These are phyloP conservation scores for Paedocypris micromegethes DNA, from an alignment of 2,797 vertebrate species.

Conservation along the genomic window DNA sequence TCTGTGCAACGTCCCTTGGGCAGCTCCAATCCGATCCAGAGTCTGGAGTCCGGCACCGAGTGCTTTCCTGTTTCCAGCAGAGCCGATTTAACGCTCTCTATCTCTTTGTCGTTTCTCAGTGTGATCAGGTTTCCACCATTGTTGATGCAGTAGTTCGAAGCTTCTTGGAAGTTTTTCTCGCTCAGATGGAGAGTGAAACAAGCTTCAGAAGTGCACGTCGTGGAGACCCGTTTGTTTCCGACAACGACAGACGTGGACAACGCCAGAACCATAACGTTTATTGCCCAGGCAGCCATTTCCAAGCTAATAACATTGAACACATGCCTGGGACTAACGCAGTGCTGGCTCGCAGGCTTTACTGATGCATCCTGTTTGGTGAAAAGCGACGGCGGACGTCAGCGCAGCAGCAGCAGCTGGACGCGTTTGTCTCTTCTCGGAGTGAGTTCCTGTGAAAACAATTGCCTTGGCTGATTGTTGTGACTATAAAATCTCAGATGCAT, in stretches of 20 bases:
- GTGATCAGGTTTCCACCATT: slow-evolving; percentile 67
- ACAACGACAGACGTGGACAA: slow-evolving; percentile 33
- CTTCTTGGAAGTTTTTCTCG: slow-evolving; percentile 45
- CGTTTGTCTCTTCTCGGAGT: slow-evolving; percentile 47
- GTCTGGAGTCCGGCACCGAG: slow-evolving; percentile 19
- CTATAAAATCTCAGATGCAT: slow-evolving; percentile 62
- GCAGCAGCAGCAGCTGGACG: slow-evolving; percentile 42
- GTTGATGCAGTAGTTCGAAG: slow-evolving; percentile 48
- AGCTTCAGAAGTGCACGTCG: slow-evolving; percentile 54
- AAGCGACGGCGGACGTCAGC: slow-evolving; percentile 61
- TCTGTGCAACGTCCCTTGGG: slow-evolving; percentile 50
- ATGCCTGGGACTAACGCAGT: slow-evolving; percentile 22
- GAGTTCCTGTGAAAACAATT: slow-evolving; percentile 68
- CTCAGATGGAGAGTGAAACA: slow-evolving; percentile 62
- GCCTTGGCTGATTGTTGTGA: slow-evolving; percentile 59
- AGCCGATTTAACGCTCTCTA: slow-evolving; percentile 27
- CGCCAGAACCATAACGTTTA: slow-evolving; percentile 54
- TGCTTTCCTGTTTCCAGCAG: slow-evolving; percentile 39
- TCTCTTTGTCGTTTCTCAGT: slow-evolving; percentile 53
- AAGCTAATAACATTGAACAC: slow-evolving; percentile 5
- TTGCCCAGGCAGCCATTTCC: slow-evolving; percentile 45
- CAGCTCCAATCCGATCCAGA: slow-evolving; percentile 68
- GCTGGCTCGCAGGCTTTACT: slow-evolving; percentile 33
- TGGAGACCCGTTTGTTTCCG: slow-evolving; percentile 36
- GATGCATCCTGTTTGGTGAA: slow-evolving; percentile 63